A percentile compares a stretch with the other conserved stretches of the same genome.
Evolutionary conservation across 2,113 vertebrate species (phyloP).

Genomic region (Forbesichthys agassizii): DNA sequence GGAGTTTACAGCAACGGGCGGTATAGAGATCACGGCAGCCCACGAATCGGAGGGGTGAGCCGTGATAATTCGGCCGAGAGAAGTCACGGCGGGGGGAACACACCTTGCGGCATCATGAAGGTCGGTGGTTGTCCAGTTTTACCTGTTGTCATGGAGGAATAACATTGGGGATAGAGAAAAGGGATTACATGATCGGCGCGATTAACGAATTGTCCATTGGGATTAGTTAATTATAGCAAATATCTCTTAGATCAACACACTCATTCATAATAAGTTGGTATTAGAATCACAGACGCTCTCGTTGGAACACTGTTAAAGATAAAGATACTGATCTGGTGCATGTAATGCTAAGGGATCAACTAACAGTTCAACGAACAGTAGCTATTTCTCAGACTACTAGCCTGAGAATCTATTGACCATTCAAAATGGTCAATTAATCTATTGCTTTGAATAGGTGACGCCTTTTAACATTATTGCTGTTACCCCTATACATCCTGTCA

Average conservation of each 20-base stretch:
- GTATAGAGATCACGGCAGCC: conserved; percentile 68
- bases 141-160: conserved; percentile 1
- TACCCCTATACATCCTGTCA: no score
- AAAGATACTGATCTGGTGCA: neutral
- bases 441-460: no score
- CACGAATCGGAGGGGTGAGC: conserved; percentile 72
- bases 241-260: neutral
- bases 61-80: conserved; percentile 83
- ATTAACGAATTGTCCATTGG: neutral
- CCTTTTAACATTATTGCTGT: no score
- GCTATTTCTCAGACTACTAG: no score
- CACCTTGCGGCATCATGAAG: conserved; percentile 90
- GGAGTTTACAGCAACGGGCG: conserved; percentile 76
- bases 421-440: no score
- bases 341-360: neutral
- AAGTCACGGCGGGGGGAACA: conserved; percentile 69
- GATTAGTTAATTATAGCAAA: neutral
- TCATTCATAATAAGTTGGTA: neutral
- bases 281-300: neutral
- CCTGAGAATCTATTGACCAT: no score
- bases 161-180: conserved; percentile 49
- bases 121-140: conserved; percentile 65
- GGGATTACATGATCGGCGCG: neutral
- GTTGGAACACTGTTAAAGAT: no score
- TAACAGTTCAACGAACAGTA: no score